Conservation (phyloP, 2,113 vertebrate genomes). For the Esox niger region DNA sequence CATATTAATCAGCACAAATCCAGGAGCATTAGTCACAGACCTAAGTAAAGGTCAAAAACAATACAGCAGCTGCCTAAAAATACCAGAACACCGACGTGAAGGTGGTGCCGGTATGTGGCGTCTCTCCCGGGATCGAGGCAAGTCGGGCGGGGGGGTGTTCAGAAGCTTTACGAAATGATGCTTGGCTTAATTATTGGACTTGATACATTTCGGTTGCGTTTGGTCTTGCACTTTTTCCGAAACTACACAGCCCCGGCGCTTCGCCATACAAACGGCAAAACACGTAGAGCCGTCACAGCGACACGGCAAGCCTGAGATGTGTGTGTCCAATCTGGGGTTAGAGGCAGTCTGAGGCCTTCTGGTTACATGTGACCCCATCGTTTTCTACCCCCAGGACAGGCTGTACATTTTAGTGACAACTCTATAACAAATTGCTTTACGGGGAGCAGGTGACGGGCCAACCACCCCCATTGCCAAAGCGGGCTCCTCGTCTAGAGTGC, state of each 20-base stretch:
- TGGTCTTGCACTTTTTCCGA: not conserved
- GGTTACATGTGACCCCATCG: constrained; percentile 62
- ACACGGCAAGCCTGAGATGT: not conserved
- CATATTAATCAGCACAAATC: constrained; percentile 58
- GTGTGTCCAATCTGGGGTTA: constrained; percentile 57
- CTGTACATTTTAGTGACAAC: constrained; percentile 66
- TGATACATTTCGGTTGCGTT: not conserved
- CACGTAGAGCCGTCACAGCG: not conserved
- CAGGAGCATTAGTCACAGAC: constrained; percentile 49
- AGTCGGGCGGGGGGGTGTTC: no score
- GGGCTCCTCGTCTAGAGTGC: constrained; percentile 36
- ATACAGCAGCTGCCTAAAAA: constrained; percentile 50
- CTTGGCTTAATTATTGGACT: not conserved
- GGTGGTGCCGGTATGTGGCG: constrained; percentile 8
- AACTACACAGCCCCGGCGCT: not conserved
- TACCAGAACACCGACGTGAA: constrained; percentile 25
- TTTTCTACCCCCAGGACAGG: constrained; percentile 58
- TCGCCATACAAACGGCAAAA: not conserved
- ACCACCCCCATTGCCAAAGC: constrained; percentile 44
- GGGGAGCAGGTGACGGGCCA: constrained; percentile 58
- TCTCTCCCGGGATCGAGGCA: not conserved
- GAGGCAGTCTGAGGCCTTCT: constrained; percentile 44
- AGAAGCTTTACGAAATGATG: no score
- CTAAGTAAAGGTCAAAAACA: constrained; percentile 54
- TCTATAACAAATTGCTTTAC: constrained; percentile 70